Evolutionary conservation across 1,140 invertebrate species (phyloP).

Genomic region (Tetraneura akinire): DNA sequence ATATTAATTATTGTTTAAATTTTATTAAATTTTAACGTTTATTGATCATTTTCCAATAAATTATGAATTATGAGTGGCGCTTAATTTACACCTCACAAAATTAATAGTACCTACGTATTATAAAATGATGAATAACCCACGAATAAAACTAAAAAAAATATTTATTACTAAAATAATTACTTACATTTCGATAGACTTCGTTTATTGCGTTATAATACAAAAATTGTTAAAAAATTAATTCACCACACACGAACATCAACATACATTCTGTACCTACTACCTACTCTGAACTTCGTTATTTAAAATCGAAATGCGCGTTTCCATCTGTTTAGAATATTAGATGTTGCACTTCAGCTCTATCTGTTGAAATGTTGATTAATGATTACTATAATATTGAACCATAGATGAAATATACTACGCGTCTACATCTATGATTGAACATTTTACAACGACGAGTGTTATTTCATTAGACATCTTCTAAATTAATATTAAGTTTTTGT

Average conservation of each 20-base stretch:
- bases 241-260: neutral
- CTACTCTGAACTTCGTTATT: neutral
- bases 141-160: neutral
- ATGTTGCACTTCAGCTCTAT: constrained; percentile 21
- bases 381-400: neutral
- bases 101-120: neutral
- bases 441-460: too few relatives aligned
- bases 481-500: too few relatives aligned
- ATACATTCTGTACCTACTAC: neutral
- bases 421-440: too few relatives aligned
- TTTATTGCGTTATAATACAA: neutral
- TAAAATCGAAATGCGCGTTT: neutral
- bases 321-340: neutral
- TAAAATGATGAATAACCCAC: neutral
- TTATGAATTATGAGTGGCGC: too few relatives aligned
- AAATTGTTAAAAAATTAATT: too few relatives aligned
- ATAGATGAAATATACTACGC: too few relatives aligned
- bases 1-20: too few relatives aligned
- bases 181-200: neutral
- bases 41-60: too few relatives aligned
- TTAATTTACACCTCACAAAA: too few relatives aligned
- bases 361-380: neutral
- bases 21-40: too few relatives aligned
- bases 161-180: neutral
- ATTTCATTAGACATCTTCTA: too few relatives aligned